Evolutionary conservation across 2,797 vertebrate genomes (phyloP).

Genomic region (Trichosurus vulpecula): DNA sequence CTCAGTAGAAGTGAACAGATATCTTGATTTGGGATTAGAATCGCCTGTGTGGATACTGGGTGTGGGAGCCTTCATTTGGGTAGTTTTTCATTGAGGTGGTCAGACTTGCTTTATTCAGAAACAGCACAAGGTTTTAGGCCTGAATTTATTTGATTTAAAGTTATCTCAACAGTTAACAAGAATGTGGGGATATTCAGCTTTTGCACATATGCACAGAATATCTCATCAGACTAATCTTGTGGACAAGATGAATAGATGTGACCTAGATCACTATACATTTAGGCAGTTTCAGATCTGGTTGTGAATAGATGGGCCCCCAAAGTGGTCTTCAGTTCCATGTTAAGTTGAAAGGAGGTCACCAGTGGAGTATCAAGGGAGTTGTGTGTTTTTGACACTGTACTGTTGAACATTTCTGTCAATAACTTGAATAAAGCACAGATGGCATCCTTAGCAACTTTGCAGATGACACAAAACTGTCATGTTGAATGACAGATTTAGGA

Average conservation of each 20-base stretch:
- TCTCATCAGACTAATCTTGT: background rate
- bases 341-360: background rate
- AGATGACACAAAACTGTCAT: background rate
- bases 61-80: background rate
- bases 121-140: constrained; percentile 27
- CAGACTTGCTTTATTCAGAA: constrained; percentile 15
- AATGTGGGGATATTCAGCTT: constrained; percentile 5
- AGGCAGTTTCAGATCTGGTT: background rate
- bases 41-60: background rate
- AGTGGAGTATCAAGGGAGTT: background rate
- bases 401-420: background rate
- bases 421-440: background rate
- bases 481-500: background rate
- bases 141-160: background rate
- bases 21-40: fast-evolving
- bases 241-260: background rate
- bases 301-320: background rate
- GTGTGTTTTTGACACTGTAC: background rate
- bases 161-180: constrained; percentile 8
- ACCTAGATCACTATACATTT: background rate
- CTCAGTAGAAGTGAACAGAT: background rate
- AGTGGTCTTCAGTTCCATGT: background rate
- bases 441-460: background rate
- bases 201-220: background rate
- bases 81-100: background rate